Percentiles rank a stretch among this genome's conserved stretches.
phyloP scores from a whole-genome alignment of 1,140 invertebrate genomes.

The Papilio polyxenes region DNA sequence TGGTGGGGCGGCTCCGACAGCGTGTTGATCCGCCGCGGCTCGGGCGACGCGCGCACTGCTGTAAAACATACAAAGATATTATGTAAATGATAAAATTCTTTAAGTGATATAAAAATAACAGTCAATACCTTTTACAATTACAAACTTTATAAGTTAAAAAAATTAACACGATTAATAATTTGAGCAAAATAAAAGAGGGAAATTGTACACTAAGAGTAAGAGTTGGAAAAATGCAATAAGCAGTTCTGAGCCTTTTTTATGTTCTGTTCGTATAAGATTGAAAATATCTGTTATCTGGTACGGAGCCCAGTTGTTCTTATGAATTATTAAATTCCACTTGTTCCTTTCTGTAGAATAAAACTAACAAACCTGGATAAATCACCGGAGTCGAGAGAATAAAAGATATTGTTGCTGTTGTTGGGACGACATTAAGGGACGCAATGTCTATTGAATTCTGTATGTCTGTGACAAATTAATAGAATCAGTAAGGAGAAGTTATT shows the following conservation, averaged over 20 bases:
- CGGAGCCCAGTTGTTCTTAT: neutral
- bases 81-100: neutral
- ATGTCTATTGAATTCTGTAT: conserved; percentile 3
- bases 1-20: conserved; percentile 89
- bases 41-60: conserved; percentile 82
- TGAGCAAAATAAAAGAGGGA: no score
- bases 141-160: no score
- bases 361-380: conserved; percentile 26
- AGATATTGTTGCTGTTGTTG: conserved; percentile 19
- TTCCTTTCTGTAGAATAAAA: conserved; percentile 11
- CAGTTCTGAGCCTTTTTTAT: no score
- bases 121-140: no score
- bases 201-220: no score
- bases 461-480: conserved; percentile 7
- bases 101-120: no score
- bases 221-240: no score
- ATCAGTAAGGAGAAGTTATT: neutral
- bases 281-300: neutral
- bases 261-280: neutral
- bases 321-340: conserved; percentile 12
- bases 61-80: conserved; percentile 51
- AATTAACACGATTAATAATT: no score
- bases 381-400: conserved; percentile 1
- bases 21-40: conserved; percentile 89
- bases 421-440: neutral